Percentiles rank a stretch among this genome's conserved stretches.
Evolutionary conservation across 1,140 invertebrate genomes (phyloP).

Genomic region (Pantala flavescens): DNA sequence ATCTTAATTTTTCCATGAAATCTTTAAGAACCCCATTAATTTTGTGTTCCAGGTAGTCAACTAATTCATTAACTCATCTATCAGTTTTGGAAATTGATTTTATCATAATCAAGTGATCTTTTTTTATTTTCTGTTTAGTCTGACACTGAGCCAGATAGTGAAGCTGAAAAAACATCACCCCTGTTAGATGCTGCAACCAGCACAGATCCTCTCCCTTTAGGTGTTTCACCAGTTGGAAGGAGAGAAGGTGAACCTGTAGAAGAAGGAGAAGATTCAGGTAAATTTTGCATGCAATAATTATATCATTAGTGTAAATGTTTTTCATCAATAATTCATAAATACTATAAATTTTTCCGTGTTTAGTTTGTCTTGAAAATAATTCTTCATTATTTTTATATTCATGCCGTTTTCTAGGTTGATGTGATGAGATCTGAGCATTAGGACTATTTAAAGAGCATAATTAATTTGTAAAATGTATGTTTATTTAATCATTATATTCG

Average conservation of each 20-base stretch:
- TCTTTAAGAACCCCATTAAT: no score
- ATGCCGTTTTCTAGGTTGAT: not conserved
- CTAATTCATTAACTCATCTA: no score
- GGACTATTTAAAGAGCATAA: not conserved
- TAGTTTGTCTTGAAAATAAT: not conserved
- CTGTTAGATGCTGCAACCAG: conserved; percentile 46
- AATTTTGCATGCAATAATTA: not conserved
- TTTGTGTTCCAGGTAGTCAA: no score
- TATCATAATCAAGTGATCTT: no score
- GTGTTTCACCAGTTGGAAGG: not conserved
- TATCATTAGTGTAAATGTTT: no score
- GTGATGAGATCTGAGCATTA: not conserved
- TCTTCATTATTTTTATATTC: not conserved
- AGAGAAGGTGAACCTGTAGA: not conserved
- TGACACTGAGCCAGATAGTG: conserved; percentile 63
- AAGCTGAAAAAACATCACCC: conserved; percentile 67
- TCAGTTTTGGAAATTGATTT: no score
- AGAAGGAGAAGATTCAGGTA: not conserved
- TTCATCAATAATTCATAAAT: no score
- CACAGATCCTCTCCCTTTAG: conserved; percentile 28
- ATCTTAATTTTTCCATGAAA: no score
- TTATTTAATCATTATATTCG: not conserved
- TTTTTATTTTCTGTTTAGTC: conserved; percentile 19
- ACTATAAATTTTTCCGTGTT: not conserved
- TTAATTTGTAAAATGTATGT: not conserved